A percentile compares a stretch with the other conserved stretches of the same genome.
Evolutionary conservation across 2,113 vertebrate genomes (phyloP).

Genomic region (Microtus ochrogaster): DNA sequence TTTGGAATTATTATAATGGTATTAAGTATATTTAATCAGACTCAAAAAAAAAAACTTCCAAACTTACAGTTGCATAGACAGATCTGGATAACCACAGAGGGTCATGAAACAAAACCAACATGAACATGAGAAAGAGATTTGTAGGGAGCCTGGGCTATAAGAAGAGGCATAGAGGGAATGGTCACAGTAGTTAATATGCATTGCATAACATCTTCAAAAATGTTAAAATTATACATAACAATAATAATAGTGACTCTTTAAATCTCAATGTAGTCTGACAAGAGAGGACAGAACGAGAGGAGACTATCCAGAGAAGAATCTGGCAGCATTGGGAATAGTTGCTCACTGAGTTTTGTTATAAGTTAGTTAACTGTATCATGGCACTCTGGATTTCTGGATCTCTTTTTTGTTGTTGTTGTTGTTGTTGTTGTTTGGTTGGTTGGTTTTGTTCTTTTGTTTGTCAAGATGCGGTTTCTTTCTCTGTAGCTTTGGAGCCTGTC

Average conservation of each 20-base stretch:
- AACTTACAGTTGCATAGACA: no score
- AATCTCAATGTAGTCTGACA: no score
- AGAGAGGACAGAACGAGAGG: background rate
- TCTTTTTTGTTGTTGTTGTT: no score
- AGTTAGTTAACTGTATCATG: background rate
- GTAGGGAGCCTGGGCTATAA: no score
- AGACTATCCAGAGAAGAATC: rapidly evolving
- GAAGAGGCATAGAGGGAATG: no score
- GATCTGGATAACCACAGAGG: no score
- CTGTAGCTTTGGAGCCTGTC: no score
- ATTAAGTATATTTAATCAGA: background rate
- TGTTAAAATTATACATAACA: background rate
- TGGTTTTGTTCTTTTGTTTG: no score
- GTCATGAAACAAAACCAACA: background rate
- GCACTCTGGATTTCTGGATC: no score
- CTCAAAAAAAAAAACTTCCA: background rate
- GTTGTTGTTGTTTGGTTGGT: no score
- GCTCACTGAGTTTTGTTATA: background rate
- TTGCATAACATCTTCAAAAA: background rate
- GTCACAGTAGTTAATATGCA: no score
- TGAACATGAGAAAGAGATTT: background rate
- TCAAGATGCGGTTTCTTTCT: no score
- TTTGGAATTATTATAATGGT: background rate
- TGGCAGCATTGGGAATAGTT: background rate
- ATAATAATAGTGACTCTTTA: background rate